Evolutionary conservation across 2,797 vertebrate species (phyloP).

Genomic region (Telmatherina bonti): DNA sequence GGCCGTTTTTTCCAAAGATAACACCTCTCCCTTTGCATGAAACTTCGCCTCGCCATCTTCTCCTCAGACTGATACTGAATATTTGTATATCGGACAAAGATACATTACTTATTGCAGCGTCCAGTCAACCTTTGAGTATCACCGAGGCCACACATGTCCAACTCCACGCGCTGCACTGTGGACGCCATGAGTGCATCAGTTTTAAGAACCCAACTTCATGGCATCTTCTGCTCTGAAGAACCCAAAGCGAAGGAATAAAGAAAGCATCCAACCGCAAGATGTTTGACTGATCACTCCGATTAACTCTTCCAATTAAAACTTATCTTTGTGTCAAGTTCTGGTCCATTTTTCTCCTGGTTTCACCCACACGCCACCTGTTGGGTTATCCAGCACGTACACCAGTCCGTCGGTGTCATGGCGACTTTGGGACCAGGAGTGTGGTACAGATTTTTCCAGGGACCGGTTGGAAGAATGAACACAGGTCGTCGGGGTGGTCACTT

Average conservation of each 20-base stretch:
- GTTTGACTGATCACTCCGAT: conserved; percentile 11
- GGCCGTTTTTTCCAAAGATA: conserved; percentile 16
- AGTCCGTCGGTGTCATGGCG: conserved; percentile 63
- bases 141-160: background rate
- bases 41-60: background rate
- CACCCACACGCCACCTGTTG: conserved; percentile 84
- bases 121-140: background rate
- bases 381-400: conserved; percentile 81
- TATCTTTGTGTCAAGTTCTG: conserved; percentile 58
- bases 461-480: conserved; percentile 13
- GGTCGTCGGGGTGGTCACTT: background rate
- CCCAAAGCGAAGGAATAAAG: background rate
- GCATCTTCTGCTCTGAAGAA: conserved; percentile 12
- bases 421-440: conserved; percentile 42
- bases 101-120: conserved; percentile 43
- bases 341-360: conserved; percentile 70
- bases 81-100: conserved; percentile 16
- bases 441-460: conserved; percentile 14
- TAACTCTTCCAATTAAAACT: background rate
- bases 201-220: conserved; percentile 11
- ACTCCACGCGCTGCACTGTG: background rate
- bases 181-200: background rate
- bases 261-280: background rate
- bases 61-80: conserved; percentile 21
- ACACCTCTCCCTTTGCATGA: background rate